Conservation (phyloP, 2,888 invertebrate species). For the Hypselothyrea guttata region DNA sequence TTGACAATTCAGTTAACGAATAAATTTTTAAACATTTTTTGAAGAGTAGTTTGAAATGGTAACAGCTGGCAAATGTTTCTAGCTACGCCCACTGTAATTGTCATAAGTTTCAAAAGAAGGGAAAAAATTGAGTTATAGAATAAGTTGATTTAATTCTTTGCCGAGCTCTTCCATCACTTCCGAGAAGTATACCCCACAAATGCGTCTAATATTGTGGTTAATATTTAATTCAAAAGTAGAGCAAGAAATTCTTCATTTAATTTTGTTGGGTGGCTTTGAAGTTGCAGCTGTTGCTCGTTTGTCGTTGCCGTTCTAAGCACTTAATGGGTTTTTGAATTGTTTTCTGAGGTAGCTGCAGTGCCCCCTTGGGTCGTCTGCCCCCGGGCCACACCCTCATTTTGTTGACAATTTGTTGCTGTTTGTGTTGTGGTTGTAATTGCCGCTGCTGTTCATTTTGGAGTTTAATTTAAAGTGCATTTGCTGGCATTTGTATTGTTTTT, state of each 20-base stretch:
- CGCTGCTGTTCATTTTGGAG: too few relatives aligned
- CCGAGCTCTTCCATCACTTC: conserved; percentile 16
- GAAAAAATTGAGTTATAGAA: too few relatives aligned
- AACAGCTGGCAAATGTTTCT: not conserved
- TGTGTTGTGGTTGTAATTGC: too few relatives aligned
- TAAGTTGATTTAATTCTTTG: conserved; percentile 17
- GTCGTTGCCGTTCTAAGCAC: conserved; percentile 34
- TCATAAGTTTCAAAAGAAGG: too few relatives aligned
- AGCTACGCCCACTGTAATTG: conserved; percentile 27
- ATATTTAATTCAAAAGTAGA: conserved; percentile 43
- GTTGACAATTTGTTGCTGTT: conserved; percentile 13
- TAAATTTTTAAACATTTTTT: conserved; percentile 1
- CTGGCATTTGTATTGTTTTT: conserved; percentile 29
- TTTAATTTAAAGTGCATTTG: conserved; percentile 57
- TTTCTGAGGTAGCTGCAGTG: not conserved
- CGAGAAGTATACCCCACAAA: not conserved
- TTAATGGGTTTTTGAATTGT: conserved; percentile 26
- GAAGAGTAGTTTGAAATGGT: not conserved
- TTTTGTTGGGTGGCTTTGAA: conserved; percentile 50
- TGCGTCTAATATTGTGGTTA: conserved; percentile 7
- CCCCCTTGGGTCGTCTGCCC: not conserved
- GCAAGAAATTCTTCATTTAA: conserved; percentile 39
- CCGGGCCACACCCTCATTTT: conserved; percentile 4
- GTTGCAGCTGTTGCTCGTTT: conserved; percentile 29
- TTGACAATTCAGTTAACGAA: not conserved